These are phyloP conservation scores for Hypolimnas misippus DNA, from an alignment of 2,888 invertebrate species.

Conservation along the genomic window DNA sequence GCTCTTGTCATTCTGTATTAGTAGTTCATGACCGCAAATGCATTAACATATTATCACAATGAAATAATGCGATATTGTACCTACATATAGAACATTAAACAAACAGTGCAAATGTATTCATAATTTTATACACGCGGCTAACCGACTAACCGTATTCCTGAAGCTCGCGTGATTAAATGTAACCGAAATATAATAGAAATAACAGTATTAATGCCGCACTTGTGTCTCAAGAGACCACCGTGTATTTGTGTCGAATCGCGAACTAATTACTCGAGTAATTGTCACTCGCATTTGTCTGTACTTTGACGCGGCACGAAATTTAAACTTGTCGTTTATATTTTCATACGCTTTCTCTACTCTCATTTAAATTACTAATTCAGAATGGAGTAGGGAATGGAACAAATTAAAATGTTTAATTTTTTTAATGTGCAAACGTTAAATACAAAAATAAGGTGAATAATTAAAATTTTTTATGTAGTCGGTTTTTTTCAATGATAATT, in stretches of 20 bases:
- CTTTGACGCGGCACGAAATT: constrained; percentile 22
- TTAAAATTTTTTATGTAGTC: not conserved
- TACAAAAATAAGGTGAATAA: not conserved
- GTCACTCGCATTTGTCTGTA: constrained; percentile 32
- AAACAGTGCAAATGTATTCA: constrained; percentile 4
- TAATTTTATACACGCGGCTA: not conserved
- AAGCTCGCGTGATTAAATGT: constrained; percentile 33
- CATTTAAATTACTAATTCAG: not conserved
- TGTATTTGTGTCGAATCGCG: constrained; percentile 41
- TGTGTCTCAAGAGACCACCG: constrained; percentile 24
- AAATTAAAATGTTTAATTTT: not conserved
- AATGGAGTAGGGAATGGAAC: not conserved
- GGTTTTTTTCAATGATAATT: not conserved
- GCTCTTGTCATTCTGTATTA: constrained; percentile 19
- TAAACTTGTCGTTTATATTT: constrained; percentile 8
- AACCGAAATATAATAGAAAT: constrained; percentile 34
- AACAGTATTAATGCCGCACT: constrained; percentile 28
- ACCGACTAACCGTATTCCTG: constrained; percentile 13
- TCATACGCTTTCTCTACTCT: not conserved
- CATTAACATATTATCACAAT: constrained; percentile 26
- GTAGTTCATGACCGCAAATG: constrained; percentile 17
- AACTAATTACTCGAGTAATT: constrained; percentile 45
- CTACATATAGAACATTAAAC: not conserved
- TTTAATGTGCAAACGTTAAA: not conserved
- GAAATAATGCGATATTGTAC: constrained; percentile 18